phyloP scores from a whole-genome alignment of 2,113 vertebrate genomes.

The Myotis brandtii region DNA sequence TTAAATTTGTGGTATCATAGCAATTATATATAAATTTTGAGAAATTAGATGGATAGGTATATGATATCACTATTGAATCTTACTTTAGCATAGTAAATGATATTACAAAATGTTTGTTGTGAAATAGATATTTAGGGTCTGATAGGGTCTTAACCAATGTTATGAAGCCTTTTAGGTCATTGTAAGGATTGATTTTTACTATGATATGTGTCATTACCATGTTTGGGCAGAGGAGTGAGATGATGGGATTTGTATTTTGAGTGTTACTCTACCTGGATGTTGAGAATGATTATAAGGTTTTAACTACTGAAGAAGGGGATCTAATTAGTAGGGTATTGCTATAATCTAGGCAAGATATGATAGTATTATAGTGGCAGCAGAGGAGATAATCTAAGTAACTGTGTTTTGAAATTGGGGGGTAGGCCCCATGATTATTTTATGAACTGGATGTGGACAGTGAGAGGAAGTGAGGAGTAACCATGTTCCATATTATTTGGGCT shows the following conservation, averaged over 20 bases:
- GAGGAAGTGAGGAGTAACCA: neutral
- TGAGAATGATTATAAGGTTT: neutral
- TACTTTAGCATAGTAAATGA: neutral
- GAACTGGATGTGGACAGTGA: neutral
- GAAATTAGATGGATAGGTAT: neutral
- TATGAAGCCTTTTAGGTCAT: neutral
- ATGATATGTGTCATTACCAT: neutral
- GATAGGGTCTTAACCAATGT: neutral
- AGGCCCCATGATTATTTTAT: neutral
- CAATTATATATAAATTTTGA: neutral
- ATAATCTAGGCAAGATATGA: neutral
- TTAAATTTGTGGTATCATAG: neutral
- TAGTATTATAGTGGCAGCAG: neutral
- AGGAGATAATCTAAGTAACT: neutral
- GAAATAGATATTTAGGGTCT: neutral
- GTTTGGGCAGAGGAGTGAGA: neutral
- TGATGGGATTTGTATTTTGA: neutral
- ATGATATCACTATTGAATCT: neutral
- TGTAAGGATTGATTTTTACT: neutral
- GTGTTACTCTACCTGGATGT: neutral
- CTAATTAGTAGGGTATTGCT: neutral
- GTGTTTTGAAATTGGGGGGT: neutral
- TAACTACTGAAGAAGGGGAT: neutral
- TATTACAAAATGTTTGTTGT: neutral
- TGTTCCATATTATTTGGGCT: neutral